Evolutionary conservation across 2,113 vertebrate genomes (phyloP).

Genomic region (Odocoileus hemionus): DNA sequence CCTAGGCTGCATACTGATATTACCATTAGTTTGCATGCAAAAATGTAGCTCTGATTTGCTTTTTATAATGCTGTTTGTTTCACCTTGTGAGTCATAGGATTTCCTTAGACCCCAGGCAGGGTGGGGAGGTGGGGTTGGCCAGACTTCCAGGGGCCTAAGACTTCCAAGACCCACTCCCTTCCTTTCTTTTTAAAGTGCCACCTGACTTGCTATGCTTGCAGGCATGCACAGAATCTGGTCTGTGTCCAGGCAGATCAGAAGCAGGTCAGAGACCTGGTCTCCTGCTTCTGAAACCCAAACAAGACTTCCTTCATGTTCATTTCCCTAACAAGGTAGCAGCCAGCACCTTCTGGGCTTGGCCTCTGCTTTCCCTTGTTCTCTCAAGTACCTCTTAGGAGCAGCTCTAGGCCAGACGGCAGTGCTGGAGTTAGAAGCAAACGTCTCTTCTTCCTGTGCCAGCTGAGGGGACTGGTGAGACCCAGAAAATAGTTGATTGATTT

Average conservation of each 20-base stretch:
- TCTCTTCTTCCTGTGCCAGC: not conserved
- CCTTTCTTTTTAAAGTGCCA: not conserved
- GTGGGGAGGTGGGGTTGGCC: rapidly evolving
- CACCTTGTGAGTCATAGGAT: not conserved
- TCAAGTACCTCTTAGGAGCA: not conserved
- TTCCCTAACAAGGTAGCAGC: not conserved
- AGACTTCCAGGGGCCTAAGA: not conserved
- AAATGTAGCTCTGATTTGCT: not conserved
- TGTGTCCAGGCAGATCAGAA: not conserved
- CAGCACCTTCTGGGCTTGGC: not conserved
- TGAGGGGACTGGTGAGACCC: not conserved
- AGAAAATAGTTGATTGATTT: not conserved
- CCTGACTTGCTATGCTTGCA: not conserved
- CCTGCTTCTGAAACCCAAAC: not conserved
- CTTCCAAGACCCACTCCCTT: not conserved
- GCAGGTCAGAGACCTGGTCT: not conserved
- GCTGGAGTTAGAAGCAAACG: not conserved
- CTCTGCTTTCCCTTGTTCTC: not conserved
- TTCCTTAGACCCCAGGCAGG: not conserved
- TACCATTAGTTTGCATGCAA: not conserved
- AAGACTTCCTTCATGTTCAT: not conserved
- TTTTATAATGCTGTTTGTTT: not conserved
- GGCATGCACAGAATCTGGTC: not conserved
- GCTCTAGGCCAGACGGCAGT: not conserved
- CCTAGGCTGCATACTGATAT: not conserved